phyloP scores from a whole-genome alignment of 2,888 invertebrate genomes.

The Lamellibrachia satsuma region DNA sequence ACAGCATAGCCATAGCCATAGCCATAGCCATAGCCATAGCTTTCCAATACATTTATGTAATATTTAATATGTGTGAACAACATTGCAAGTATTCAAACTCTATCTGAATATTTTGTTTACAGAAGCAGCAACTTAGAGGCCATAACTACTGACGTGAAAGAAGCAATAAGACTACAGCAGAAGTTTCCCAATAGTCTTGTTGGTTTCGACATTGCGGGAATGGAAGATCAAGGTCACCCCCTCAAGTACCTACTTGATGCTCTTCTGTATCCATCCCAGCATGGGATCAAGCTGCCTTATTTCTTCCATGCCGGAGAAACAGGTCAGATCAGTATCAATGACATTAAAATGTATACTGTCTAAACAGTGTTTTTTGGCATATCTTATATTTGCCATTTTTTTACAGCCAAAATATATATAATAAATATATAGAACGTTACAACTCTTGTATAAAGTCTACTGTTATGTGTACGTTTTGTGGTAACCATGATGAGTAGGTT shows the following conservation, averaged over 20 bases:
- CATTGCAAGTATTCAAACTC: background rate
- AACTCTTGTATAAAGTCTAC: too few species aligned
- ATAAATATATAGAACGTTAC: too few species aligned
- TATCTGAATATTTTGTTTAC: background rate
- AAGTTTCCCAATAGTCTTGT: constrained; percentile 52
- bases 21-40: too few species aligned
- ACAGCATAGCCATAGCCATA: too few species aligned
- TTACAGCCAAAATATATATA: too few species aligned
- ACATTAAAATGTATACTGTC: background rate
- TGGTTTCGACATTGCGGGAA: constrained; percentile 61
- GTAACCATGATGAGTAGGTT: too few species aligned
- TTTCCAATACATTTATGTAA: too few species aligned
- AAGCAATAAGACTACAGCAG: constrained; percentile 43
- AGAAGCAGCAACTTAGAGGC: background rate
- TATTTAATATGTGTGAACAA: too few species aligned
- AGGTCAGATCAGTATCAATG: constrained; percentile 42
- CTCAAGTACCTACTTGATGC: constrained; percentile 52
- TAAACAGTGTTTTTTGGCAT: too few species aligned
- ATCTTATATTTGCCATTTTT: too few species aligned
- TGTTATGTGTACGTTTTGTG: too few species aligned
- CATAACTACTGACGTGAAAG: constrained; percentile 25
- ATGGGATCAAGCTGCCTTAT: constrained; percentile 50
- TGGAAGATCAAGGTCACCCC: constrained; percentile 54
- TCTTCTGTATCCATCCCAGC: constrained; percentile 52
- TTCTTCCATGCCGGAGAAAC: constrained; percentile 65